Evolutionary conservation across 2,113 vertebrate genomes (phyloP).

Genomic region (Mesoclemmys tuberculata): DNA sequence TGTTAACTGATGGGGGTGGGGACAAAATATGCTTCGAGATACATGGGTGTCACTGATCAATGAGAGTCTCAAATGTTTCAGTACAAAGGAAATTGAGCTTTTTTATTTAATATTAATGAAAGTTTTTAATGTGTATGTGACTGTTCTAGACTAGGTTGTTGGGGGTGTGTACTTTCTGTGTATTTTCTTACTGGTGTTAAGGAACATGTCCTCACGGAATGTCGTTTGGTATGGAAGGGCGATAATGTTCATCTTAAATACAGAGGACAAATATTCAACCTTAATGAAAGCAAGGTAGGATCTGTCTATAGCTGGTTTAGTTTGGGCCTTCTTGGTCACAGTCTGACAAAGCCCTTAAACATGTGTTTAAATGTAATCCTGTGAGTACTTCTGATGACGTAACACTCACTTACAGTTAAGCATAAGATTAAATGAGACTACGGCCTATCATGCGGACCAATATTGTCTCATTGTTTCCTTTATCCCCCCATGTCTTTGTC

Average conservation of each 20-base stretch:
- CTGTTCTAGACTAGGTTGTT: neutral
- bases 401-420: neutral
- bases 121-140: neutral
- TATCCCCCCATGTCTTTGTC: neutral
- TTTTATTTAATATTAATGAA: neutral
- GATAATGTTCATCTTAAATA: neutral
- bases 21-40: neutral
- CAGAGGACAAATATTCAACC: slow-evolving; percentile 13
- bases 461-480: neutral
- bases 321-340: neutral
- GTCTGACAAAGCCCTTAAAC: slow-evolving; percentile 15
- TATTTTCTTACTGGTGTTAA: neutral
- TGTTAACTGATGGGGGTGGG: neutral
- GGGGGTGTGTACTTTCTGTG: neutral
- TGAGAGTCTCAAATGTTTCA: neutral
- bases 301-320: slow-evolving; percentile 6
- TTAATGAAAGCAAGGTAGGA: slow-evolving; percentile 2
- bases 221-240: neutral
- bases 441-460: neutral
- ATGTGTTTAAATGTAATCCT: neutral
- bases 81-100: neutral
- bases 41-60: neutral
- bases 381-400: neutral
- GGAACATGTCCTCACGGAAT: neutral
- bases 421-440: slow-evolving; percentile 4